Evolutionary conservation across 2,797 vertebrate species (phyloP), one percentile per base, ranked within the genome.

Genomic region (Pseudopleuronectes americanus): DNA sequence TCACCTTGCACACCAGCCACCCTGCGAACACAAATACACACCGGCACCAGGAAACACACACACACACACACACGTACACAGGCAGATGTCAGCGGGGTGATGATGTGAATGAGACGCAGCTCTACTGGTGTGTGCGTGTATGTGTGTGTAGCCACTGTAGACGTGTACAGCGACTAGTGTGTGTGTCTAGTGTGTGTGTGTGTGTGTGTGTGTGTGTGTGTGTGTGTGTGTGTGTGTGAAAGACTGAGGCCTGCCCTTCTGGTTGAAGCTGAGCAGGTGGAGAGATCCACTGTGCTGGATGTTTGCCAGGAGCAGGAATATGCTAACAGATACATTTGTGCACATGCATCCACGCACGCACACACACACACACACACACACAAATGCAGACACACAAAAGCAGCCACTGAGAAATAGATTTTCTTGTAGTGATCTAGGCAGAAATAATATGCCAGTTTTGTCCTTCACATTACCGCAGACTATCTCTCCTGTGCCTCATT

Each of bases 401-500:
- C 63, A 60, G 54, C 26, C 59, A 57, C 2, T 60, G 57, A 67
- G 73, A 76, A 79, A 57, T 67, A 63, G 67, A 81, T 83, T 77
- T 79, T 69, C 76, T 69, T 51, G 60, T 71, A 76, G 66, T 21
- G 64, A 85, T 82, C 64, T 55, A 66, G 79, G 72, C 80, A 80
- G 83, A 84, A 81, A 86, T 80, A 79, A 81, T 76, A 73, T 83
- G 77, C 80, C 69, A 78, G 84, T 80, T 88, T 87, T 76, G 90
- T 92, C 91, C 90, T 92, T 93, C 89, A 87, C 86, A 74, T 88
- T 85, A 86, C 74, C 84, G 72, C 74, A 78, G 47, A 58, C 81
- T 49, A 26, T 81, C 77, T 89, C 91, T 91, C 90, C 75, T 58
- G 89, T 88, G 90, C 58, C 89, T 90, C 83, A 67, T 92, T 93